Conservation (phyloP, 2,113 vertebrate genomes). For the Podiceps cristatus region DNA sequence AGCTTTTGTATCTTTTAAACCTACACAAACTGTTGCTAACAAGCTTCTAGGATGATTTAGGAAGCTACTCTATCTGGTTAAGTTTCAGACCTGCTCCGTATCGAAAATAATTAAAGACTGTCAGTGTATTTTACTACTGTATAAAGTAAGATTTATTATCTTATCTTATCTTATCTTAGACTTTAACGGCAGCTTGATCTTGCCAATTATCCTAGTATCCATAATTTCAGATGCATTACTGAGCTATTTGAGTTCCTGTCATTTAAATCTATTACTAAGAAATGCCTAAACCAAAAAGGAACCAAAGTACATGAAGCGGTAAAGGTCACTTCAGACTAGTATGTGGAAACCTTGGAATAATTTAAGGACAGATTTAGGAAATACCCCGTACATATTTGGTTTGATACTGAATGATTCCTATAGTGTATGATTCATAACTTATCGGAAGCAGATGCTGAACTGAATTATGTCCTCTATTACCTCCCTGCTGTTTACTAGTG, state of each 20-base stretch:
- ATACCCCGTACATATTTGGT: neutral
- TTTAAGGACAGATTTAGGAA: neutral
- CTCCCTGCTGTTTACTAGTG: neutral
- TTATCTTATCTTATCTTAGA: neutral
- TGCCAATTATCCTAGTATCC: constrained; percentile 23
- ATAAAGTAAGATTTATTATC: constrained; percentile 33
- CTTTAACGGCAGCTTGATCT: constrained; percentile 18
- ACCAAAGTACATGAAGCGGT: neutral
- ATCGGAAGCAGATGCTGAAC: neutral
- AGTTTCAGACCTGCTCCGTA: neutral
- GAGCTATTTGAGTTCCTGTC: neutral
- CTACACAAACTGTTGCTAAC: neutral
- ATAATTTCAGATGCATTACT: neutral
- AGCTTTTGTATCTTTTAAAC: neutral
- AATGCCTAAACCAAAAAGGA: neutral
- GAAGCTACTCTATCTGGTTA: neutral
- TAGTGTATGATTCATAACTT: neutral
- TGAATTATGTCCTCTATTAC: constrained; percentile 20
- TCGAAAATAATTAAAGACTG: constrained; percentile 35
- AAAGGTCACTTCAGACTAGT: neutral
- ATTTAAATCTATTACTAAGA: neutral
- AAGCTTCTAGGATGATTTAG: neutral
- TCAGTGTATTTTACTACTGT: neutral
- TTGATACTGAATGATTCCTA: neutral
- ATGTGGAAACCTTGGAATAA: neutral